A percentile compares a stretch with the other conserved stretches of the same genome.
phyloP scores from a whole-genome alignment of 2,113 vertebrate genomes.

The Hydrolagus affinis region DNA sequence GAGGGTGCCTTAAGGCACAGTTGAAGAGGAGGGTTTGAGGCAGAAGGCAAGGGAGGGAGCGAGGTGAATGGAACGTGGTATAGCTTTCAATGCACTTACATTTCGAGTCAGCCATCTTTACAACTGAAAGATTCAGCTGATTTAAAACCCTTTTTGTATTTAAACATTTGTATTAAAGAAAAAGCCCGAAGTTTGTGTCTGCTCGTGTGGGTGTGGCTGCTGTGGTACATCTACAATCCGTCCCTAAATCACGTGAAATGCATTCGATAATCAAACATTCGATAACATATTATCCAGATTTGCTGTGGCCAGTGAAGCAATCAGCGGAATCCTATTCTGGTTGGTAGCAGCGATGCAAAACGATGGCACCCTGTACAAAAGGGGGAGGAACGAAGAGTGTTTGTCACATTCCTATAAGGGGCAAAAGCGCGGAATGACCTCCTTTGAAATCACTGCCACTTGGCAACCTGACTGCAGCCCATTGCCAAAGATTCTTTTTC shows the following conservation, averaged over 20 bases:
- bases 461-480: neutral
- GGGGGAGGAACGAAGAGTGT: constrained; percentile 15
- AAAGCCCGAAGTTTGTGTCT: neutral
- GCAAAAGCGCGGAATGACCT: constrained; percentile 23
- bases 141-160: no score
- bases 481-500: constrained; percentile 7
- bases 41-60: no score
- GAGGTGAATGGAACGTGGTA: no score
- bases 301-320: neutral
- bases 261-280: neutral
- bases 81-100: neutral
- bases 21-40: no score
- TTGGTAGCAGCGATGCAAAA: neutral
- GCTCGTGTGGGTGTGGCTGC: neutral
- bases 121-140: neutral
- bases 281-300: neutral
- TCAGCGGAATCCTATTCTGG: neutral
- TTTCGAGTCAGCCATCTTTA: neutral
- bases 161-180: no score
- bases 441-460: neutral
- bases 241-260: neutral
- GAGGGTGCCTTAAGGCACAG: no score
- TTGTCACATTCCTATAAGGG: constrained; percentile 19
- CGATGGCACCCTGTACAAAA: neutral
- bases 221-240: neutral